Evolutionary conservation across 2,113 vertebrate genomes (phyloP), one percentile per base, ranked within the genome.

Genomic region (Carettochelys insculpta): DNA sequence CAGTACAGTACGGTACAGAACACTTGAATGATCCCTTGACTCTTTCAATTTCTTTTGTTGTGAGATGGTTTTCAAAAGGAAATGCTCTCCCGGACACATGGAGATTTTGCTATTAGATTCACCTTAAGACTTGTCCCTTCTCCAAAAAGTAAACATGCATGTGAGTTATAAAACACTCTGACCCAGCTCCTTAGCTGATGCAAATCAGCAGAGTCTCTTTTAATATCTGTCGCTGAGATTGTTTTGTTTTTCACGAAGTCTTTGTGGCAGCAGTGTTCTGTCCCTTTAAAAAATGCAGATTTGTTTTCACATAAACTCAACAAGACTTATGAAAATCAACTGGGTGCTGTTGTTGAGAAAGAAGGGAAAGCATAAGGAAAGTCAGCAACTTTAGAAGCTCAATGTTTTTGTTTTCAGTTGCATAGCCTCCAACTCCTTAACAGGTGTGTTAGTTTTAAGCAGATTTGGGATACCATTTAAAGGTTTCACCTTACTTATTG

Each of bases 271-370:
- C 80, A 31, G 45, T 10, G 52, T 1, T 1, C 88, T 90, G 77
- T 34, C 61, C 86, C 95, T 93, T 94, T 48, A 65, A 65, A 88
- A 5, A 1, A 48, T 76, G 56, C 78, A 54, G 82, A 82, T 90
- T 86, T 87, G 51, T 86, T 94, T 91, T 80, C 86, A 17, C 11
- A 91, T 34, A 34, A 71, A 52, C 79, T 50, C 90, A 75, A 48
- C 80, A 53, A 83, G 90, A 82, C 79, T 95, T 84, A 82, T 41
- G 85, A 93, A 96, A 97, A 94, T 71, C 75, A 82, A 90, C 80
- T 58, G 22, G 12, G 76, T 45, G n/a, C 47, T 91, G 83, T 84
- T 87, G 52, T 87, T 43, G 38, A 71, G 82, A 58, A 85, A 65
- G 54, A 81, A 89, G 78, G 48, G 22, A 90, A 92, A 90, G 90